phyloP scores from a whole-genome alignment of 2,888 invertebrate species.

The Diogma glabrata region DNA sequence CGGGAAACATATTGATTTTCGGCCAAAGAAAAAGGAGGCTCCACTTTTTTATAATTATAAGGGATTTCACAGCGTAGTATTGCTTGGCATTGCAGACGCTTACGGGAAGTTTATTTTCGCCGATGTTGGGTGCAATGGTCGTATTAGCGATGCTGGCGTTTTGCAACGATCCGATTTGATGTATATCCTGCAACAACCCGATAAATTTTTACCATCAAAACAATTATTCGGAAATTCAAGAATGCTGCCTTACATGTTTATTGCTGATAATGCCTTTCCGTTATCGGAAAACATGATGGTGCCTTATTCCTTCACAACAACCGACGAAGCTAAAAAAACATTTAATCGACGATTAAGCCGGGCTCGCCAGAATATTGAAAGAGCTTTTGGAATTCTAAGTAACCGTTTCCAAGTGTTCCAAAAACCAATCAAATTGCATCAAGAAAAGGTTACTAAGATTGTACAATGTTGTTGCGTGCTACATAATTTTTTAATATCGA shows the following conservation, averaged over 20 bases:
- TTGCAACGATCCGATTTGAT: slow-evolving; percentile 10
- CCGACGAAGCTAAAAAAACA: background rate
- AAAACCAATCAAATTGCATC: background rate
- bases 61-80: background rate
- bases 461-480: background rate
- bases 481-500: background rate
- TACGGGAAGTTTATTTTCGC: slow-evolving; percentile 14
- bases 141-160: slow-evolving; percentile 12
- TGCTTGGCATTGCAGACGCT: background rate
- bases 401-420: background rate
- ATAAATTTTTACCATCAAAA: slow-evolving; percentile 11
- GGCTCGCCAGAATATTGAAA: background rate
- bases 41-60: background rate
- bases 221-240: slow-evolving; percentile 17
- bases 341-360: background rate
- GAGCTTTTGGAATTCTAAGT: background rate
- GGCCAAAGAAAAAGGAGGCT: background rate
- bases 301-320: no score
- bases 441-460: background rate
- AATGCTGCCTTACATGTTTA: slow-evolving; percentile 18
- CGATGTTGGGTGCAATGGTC: slow-evolving; percentile 17
- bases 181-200: slow-evolving; percentile 4
- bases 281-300: background rate
- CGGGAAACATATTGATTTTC: slow-evolving; percentile 1
- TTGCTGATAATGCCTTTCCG: slow-evolving; percentile 4